Evolutionary conservation across 2,888 invertebrate species (phyloP).

Genomic region (Nomada flava): DNA sequence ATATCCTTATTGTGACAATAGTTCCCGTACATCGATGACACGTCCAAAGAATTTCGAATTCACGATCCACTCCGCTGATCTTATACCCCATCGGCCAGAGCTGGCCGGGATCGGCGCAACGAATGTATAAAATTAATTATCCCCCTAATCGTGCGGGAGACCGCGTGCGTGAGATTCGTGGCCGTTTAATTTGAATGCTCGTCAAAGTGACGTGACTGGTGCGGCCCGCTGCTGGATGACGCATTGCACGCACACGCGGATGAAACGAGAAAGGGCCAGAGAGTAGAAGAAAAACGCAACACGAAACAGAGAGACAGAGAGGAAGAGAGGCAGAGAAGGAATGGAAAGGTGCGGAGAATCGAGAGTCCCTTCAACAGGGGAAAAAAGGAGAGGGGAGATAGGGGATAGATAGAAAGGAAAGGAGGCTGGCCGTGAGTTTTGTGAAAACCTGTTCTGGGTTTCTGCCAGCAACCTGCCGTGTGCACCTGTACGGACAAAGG

Average conservation of each 20-base stretch:
- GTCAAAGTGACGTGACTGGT: conserved; percentile 63
- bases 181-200: conserved; percentile 70
- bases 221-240: conserved; percentile 32
- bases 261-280: not conserved
- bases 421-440: conserved; percentile 68
- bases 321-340: not conserved
- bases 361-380: conserved; percentile 11
- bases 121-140: conserved; percentile 66
- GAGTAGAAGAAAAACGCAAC: conserved; percentile 9
- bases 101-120: conserved; percentile 3
- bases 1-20: not conserved
- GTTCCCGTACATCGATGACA: not conserved
- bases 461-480: conserved; percentile 78
- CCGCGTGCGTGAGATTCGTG: conserved; percentile 57
- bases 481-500: conserved; percentile 77
- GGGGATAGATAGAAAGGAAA: conserved; percentile 60
- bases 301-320: conserved; percentile 28
- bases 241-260: not conserved
- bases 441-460: conserved; percentile 77
- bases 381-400: conserved; percentile 47
- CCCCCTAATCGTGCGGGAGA: conserved; percentile 59
- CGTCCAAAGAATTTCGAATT: conserved; percentile 32
- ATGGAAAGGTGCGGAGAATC: not conserved
- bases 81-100: not conserved
- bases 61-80: conserved; percentile 7